Percentiles rank a stretch among this genome's conserved stretches.
phyloP scores from a whole-genome alignment of 2,113 vertebrate species.

The Podarcis raffonei region DNA sequence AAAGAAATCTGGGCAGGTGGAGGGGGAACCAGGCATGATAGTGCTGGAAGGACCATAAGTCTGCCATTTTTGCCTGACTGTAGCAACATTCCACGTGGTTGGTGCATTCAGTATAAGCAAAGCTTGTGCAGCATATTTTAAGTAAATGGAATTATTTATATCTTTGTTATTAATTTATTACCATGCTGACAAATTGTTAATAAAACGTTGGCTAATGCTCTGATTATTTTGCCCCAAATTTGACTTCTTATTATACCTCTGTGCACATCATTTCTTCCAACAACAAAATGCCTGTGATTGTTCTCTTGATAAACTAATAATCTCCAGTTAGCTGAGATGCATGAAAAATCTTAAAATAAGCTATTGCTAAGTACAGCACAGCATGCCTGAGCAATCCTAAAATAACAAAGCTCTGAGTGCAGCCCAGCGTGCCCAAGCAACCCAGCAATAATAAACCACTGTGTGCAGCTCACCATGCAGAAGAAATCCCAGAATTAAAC shows the following conservation, averaged over 20 bases:
- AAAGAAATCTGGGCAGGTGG: no score
- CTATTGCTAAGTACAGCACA: conserved; percentile 51
- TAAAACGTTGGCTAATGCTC: conserved; percentile 36
- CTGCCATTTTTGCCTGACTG: not conserved
- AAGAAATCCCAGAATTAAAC: conserved; percentile 38
- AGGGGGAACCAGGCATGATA: no score
- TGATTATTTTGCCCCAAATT: conserved; percentile 47
- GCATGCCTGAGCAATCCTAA: conserved; percentile 39
- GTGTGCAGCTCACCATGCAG: conserved; percentile 47
- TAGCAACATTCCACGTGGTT: not conserved
- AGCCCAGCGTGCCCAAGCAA: conserved; percentile 45
- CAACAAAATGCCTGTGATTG: conserved; percentile 47
- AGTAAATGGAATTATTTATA: conserved; percentile 50
- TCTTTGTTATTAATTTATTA: conserved; percentile 44
- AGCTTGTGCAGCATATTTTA: not conserved
- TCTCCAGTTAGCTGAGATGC: conserved; percentile 57
- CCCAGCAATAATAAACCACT: conserved; percentile 46
- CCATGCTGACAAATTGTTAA: conserved; percentile 45
- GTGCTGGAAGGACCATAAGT: not conserved
- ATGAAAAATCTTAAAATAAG: conserved; percentile 61
- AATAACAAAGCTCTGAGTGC: conserved; percentile 18
- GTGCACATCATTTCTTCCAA: conserved; percentile 55
- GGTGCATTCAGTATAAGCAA: not conserved
- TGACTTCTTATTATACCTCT: conserved; percentile 35
- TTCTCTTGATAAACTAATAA: conserved; percentile 61